Base-by-base conservation (phyloP, 2,797 vertebrate genomes). In the Aplochiton taeniatus region DNA sequence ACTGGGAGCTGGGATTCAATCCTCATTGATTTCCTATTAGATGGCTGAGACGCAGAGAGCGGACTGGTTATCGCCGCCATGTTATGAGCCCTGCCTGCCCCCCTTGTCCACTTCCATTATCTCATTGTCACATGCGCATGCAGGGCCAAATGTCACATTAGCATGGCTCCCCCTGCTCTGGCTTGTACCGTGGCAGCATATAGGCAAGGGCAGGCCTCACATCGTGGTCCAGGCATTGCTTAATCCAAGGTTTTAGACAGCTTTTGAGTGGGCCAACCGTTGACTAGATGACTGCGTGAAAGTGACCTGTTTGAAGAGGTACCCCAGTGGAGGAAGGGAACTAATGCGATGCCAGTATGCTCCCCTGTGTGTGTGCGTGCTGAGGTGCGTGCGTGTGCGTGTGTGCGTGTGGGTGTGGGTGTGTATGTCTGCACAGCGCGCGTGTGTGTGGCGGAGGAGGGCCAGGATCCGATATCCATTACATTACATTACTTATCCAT, bases 111-210 rank as follows among this genome's bases (percentile, higher is more conserved):
- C 84, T 83, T 69, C 78, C 72, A 78, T 87, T 84, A 84, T 80
- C 73, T 86, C 70, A 74, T n/a, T 70, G 84, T 83, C 85, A 83
- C 71, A 80, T 70, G 83, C 76, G 77, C 76, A 75, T 82, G 70
- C 80, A 55, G 77, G 75, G 77, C 84, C 81, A 91, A 91, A 92
- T 90, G 86, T 79, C 86, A 91, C 86, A 91, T 92, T 91, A 90
- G 84, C 89, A 90, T 90, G 78, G 77, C 71, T 69, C 14, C 16
- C 12, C 16, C 56, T 4, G 12, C 11, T 3, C 11, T 50, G 16
- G 62, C 31, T 43, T 19, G 44, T 13, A 44, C 51, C n/a, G n/a
- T n/a, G n/a, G n/a, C n/a, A n/a, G n/a, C n/a, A n/a, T n/a, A n/a
- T n/a, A n/a, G n/a, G n/a, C n/a, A n/a, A n/a, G n/a, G n/a, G n/a